Conservation (phyloP, 1,140 invertebrate species). For the Drosophila tsacasi region DNA sequence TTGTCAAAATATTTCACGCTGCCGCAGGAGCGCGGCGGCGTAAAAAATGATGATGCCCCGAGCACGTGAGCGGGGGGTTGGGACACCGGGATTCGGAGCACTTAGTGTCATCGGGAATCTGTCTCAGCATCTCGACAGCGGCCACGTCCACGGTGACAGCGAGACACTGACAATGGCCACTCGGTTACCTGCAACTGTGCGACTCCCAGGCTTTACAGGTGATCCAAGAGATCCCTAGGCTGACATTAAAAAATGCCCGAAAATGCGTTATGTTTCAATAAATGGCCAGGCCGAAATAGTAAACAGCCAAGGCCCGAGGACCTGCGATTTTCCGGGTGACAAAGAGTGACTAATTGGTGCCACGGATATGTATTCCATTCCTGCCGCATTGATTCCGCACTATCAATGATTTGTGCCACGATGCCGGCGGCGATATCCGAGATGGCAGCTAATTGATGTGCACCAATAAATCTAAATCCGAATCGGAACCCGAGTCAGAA, state of each 20-base stretch:
- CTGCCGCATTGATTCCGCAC: slow-evolving; percentile 65
- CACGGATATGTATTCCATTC: slow-evolving; percentile 11
- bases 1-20: slow-evolving; percentile 85
- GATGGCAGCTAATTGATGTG: slow-evolving; percentile 71
- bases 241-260: slow-evolving; percentile 80
- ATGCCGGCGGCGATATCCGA: slow-evolving; percentile 40
- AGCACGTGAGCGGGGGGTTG: slow-evolving; percentile 67
- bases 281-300: slow-evolving; percentile 65
- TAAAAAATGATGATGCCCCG: slow-evolving; percentile 8
- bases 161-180: slow-evolving; percentile 47
- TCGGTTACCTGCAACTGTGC: slow-evolving; percentile 80
- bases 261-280: slow-evolving; percentile 77
- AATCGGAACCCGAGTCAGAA: slow-evolving; percentile 6
- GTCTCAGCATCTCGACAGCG: slow-evolving; percentile 52
- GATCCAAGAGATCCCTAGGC: slow-evolving; percentile 34
- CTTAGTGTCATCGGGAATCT: slow-evolving; percentile 60
- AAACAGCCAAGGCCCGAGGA: slow-evolving; percentile 55
- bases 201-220: slow-evolving; percentile 58
- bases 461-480: slow-evolving; percentile 65
- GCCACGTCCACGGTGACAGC: slow-evolving; percentile 23
- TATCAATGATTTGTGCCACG: slow-evolving; percentile 74
- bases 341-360: slow-evolving; percentile 73
- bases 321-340: slow-evolving; percentile 47
- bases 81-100: slow-evolving; percentile 23
- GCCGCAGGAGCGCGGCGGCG: slow-evolving; percentile 25